These are phyloP conservation scores for Mobula hypostoma DNA, from an alignment of 2,113 vertebrate species.

Conservation along the genomic window DNA sequence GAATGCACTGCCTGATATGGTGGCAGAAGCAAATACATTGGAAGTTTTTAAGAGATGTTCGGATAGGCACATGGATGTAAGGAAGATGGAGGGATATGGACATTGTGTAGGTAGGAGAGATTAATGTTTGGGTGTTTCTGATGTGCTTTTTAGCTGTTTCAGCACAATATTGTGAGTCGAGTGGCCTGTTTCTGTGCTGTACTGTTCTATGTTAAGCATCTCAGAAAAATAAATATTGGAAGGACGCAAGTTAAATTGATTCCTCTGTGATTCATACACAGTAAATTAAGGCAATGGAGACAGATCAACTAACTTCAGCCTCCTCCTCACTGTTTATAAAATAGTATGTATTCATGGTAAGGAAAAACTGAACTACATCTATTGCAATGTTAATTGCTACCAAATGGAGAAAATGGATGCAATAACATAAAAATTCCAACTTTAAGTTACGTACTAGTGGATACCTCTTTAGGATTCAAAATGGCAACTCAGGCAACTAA, in stretches of 20 bases:
- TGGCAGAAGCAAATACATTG: too few species aligned
- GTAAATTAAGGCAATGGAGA: neutral
- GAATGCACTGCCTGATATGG: too few species aligned
- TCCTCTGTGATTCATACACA: neutral
- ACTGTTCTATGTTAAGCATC: neutral
- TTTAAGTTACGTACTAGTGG: neutral
- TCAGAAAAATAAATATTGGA: neutral
- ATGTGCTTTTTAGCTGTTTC: too few species aligned
- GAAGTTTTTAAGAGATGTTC: too few species aligned
- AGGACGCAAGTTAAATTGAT: neutral
- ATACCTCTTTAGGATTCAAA: neutral
- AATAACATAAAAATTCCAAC: neutral
- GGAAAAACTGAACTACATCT: neutral
- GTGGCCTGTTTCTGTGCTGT: too few species aligned
- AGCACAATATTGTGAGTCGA: too few species aligned
- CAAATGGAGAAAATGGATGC: neutral
- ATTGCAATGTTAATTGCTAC: neutral
- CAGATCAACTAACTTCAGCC: neutral
- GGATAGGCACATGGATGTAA: too few species aligned
- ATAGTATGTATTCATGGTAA: neutral
- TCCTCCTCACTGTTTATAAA: neutral
- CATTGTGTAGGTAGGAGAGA: too few species aligned
- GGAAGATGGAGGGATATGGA: too few species aligned
- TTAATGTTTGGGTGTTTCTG: too few species aligned
- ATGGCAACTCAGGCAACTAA: neutral